phyloP scores from a whole-genome alignment of 1,140 invertebrate species.

The Oreohelix idahoensis region DNA sequence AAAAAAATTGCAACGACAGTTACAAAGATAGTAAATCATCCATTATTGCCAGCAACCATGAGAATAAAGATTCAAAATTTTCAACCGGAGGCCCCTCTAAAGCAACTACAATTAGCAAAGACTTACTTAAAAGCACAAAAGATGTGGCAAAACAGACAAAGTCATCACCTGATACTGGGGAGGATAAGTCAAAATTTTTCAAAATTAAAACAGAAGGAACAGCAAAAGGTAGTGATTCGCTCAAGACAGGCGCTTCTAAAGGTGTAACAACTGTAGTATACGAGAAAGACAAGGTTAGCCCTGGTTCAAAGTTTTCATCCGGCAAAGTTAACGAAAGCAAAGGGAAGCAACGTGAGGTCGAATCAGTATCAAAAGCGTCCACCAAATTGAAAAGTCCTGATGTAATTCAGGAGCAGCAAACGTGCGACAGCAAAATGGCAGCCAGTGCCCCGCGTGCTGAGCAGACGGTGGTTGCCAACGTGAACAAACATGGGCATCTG shows the following conservation, averaged over 20 bases:
- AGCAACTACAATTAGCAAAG: constrained; percentile 19
- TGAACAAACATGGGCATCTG: background rate
- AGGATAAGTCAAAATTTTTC: background rate
- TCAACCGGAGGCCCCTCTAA: background rate
- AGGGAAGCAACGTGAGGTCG: background rate
- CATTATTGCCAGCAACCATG: background rate
- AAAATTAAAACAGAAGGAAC: background rate
- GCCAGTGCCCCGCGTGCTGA: background rate
- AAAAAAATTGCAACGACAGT: background rate
- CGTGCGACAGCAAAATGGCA: background rate
- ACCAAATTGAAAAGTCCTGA: background rate
- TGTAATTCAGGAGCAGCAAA: background rate
- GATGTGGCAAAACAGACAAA: constrained; percentile 10
- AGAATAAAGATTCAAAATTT: background rate
- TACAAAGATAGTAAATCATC: background rate
- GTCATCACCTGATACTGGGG: background rate
- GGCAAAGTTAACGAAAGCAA: background rate
- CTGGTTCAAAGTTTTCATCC: background rate
- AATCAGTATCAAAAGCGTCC: background rate
- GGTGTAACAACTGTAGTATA: too few species aligned
- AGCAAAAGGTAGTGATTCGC: background rate
- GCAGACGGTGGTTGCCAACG: background rate
- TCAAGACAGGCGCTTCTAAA: background rate
- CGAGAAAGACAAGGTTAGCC: background rate
- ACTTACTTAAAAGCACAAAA: constrained; percentile 16